Conservation (phyloP, 2,888 invertebrate genomes). For the Sinopyrophorus schimmeli region DNA sequence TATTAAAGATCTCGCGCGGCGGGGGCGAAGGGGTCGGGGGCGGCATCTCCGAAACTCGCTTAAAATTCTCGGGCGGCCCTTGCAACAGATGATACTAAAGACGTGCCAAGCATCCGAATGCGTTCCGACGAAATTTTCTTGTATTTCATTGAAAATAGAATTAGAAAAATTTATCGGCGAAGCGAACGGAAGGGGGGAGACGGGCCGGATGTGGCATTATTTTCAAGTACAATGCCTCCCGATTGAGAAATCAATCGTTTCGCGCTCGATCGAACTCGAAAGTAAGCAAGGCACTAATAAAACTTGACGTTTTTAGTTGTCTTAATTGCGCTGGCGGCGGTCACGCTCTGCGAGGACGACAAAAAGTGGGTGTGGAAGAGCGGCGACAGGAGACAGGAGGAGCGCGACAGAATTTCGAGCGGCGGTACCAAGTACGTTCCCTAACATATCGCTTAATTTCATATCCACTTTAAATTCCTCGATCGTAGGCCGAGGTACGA, state of each 20-base stretch:
- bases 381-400: slow-evolving; percentile 35
- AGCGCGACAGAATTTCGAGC: slow-evolving; percentile 5
- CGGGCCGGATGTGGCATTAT: too few species aligned
- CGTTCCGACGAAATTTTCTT: slow-evolving; percentile 6
- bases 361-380: slow-evolving; percentile 57
- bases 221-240: too few species aligned
- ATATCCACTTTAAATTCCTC: slow-evolving; percentile 30
- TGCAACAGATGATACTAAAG: slow-evolving; percentile 25
- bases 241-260: too few species aligned
- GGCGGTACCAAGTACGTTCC: slow-evolving; percentile 7
- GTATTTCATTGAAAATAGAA: slow-evolving; percentile 14
- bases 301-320: slow-evolving; percentile 6
- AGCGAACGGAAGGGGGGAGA: too few species aligned
- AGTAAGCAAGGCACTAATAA: background rate
- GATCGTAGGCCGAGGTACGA: slow-evolving; percentile 40
- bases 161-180: slow-evolving; percentile 21
- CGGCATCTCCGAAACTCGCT: too few species aligned
- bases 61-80: slow-evolving; percentile 24
- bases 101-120: slow-evolving; percentile 25
- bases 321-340: background rate
- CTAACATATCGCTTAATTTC: slow-evolving; percentile 12
- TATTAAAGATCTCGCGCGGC: too few species aligned
- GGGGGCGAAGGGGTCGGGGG: too few species aligned
- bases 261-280: too few species aligned
- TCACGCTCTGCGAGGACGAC: slow-evolving; percentile 42